Conservation (phyloP, 1,140 invertebrate species). For the Aphelenchoides fujianensis region DNA sequence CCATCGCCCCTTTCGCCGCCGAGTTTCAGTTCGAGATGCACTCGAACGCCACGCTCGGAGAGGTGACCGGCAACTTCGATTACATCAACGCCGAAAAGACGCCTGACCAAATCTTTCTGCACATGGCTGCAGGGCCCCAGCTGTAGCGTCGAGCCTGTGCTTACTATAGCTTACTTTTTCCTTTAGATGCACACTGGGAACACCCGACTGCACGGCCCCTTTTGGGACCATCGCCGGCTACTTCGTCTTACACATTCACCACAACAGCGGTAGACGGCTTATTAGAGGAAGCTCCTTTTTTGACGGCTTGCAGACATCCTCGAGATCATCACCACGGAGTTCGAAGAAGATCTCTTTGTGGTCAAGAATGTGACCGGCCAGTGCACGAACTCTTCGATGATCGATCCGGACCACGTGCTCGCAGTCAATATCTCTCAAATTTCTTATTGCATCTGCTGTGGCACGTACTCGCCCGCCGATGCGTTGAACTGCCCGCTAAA, state of each 20-base stretch:
- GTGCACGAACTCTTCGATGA: neutral
- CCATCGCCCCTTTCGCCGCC: too few relatives aligned
- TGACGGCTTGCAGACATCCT: neutral
- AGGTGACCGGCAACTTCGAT: neutral
- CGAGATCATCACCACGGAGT: neutral
- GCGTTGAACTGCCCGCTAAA: constrained; percentile 9
- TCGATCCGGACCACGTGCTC: neutral
- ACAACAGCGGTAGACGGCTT: too few relatives aligned
- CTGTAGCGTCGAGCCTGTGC: too few relatives aligned
- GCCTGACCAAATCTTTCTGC: neutral
- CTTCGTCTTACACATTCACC: too few relatives aligned
- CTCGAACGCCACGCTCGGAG: neutral
- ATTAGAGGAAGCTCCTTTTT: too few relatives aligned
- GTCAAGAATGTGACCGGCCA: neutral
- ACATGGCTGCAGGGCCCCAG: too few relatives aligned
- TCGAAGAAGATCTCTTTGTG: neutral
- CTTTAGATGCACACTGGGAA: too few relatives aligned
- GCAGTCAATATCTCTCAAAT: neutral
- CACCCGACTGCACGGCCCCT: too few relatives aligned
- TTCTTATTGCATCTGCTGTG: neutral
- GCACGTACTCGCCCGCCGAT: neutral
- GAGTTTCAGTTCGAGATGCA: neutral
- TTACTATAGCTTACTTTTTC: too few relatives aligned
- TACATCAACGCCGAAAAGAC: neutral
- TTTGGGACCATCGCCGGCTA: too few relatives aligned